Base-by-base conservation (phyloP, 1,140 invertebrate species). In the Plutomurus gul region DNA sequence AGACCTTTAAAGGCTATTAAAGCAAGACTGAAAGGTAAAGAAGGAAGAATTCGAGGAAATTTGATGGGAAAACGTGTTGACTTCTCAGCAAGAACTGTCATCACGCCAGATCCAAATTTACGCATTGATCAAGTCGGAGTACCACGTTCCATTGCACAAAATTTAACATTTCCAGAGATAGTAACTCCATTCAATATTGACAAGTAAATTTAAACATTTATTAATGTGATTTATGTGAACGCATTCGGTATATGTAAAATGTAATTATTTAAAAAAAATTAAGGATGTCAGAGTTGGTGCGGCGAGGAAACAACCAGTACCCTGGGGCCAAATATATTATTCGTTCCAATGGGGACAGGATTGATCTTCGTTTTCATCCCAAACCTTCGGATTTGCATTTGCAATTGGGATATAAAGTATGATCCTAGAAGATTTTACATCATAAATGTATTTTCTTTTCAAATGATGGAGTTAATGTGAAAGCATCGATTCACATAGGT, bases 51-150 rank as follows among this genome's bases (percentile, higher is more conserved):
- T 84, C 89, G 98, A 87, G 98, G 98, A 84, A 99, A 99, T 86
- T 90, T 99, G 82, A 99, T 99, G 98, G 98, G 98, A 77, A 99
- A 99, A 87, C 95, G 98, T 89, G 98, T 99, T 0, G 98, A 99
- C 85, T 99, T 99, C 85, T 99, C 97, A 0, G 98, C 97, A 7
- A 92, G 98, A 87, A 99, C 98, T 85, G 98, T 99, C 81, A 99
- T 99, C 85, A 99, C 98, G 8, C 97, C 98, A 0, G 98, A 99
- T 91, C 98, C 98, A 0, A 99, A 99, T 88, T 88, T 99, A 39
- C 90, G 96, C 78, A 99, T 99, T 85, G 96, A 99, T 88, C 98
- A 98, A 89, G 97, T 99, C 46, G 98, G 98, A 60, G 97, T 99
- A 0, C 98, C 98, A 0, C 89, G 97, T 76, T 97, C 96, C 37